Evolutionary conservation across 2,113 vertebrate genomes (phyloP), one percentile per base, ranked within the genome.

Genomic region (Sander lucioperca): DNA sequence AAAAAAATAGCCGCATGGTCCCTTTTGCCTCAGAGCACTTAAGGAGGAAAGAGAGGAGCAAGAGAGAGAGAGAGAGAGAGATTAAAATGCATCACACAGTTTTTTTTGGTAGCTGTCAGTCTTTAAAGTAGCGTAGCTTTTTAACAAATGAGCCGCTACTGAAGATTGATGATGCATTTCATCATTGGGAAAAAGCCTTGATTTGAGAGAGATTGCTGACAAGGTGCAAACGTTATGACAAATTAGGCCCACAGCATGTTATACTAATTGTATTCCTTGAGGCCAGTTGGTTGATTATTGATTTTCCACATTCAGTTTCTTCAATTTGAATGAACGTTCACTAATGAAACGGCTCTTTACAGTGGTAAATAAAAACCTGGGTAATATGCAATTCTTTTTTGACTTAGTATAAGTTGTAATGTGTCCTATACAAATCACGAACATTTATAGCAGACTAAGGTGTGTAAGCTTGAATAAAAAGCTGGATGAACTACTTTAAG

Each of bases 61-160:
- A 77, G 16, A 61, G 19, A 25, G 25, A 51, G 50, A 25, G 25
- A 51, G 50, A 51, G 48, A 64, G 53, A 50, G 21, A 45, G 63
- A 82, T 87, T 85, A 80, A 88, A 90, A 86, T 87, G 72, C 74
- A 73, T 27, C 4, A 2, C 65, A 63, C 48, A 61, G 83, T 53
- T 74, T 70, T 78, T 86, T 89, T 85, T 63, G 67, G 79, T 25
- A 36, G 58, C 86, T 90, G 86, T 88, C 80, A 83, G 25, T 86
- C 78, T 74, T 53, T 74, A 83, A 84, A 84, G 72, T 61, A 58
- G n/a, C 25, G 53, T n/a, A 43, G 64, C 84, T 82, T 57, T 82
- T 72, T 78, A 75, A 73, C 48, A 83, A 81, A 85, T 86, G 70
- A 88, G 70, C 36, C 58, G 47, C 43, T 69, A 58, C 56, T 50